A percentile compares a stretch with the other conserved stretches of the same genome.
phyloP scores from a whole-genome alignment of 2,888 invertebrate genomes.

The Chymomyza caudatula region DNA sequence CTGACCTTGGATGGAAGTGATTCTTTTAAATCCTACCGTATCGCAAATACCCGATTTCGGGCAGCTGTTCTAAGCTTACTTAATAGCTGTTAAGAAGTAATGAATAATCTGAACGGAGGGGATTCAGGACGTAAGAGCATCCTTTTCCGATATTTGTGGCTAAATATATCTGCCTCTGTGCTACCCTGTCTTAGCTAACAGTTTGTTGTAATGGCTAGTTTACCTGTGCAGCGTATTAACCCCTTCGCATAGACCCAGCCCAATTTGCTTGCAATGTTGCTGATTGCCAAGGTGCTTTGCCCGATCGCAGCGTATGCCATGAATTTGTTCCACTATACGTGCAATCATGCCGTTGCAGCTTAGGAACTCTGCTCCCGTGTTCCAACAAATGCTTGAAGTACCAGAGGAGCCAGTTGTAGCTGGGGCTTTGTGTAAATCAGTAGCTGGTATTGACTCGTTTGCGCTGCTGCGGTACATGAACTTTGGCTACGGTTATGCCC shows the following conservation, averaged over 20 bases:
- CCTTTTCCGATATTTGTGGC: too few species aligned
- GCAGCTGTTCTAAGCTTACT: too few species aligned
- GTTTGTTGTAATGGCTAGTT: too few species aligned
- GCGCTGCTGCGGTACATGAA: conserved; percentile 33
- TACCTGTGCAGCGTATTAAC: not conserved
- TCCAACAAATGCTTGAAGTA: conserved; percentile 8
- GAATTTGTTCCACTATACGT: conserved; percentile 68
- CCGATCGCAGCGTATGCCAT: conserved; percentile 60
- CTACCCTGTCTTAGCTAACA: too few species aligned
- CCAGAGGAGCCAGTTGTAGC: conserved; percentile 1
- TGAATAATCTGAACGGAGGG: too few species aligned
- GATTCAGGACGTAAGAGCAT: too few species aligned
- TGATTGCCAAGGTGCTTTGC: conserved; percentile 63
- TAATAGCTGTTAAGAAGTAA: too few species aligned
- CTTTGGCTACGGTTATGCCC: conserved; percentile 33
- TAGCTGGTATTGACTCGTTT: conserved; percentile 50
- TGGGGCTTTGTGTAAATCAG: conserved; percentile 49
- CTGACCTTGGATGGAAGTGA: too few species aligned
- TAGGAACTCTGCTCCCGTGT: conserved; percentile 12
- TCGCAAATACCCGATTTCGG: too few species aligned
- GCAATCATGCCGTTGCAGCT: conserved; percentile 52
- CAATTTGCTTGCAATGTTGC: conserved; percentile 8
- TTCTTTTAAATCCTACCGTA: too few species aligned
- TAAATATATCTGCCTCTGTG: too few species aligned
- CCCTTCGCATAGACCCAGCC: conserved; percentile 5